These are phyloP conservation scores for Macrotus californicus DNA, from an alignment of 2,113 vertebrate genomes.

Conservation along the genomic window DNA sequence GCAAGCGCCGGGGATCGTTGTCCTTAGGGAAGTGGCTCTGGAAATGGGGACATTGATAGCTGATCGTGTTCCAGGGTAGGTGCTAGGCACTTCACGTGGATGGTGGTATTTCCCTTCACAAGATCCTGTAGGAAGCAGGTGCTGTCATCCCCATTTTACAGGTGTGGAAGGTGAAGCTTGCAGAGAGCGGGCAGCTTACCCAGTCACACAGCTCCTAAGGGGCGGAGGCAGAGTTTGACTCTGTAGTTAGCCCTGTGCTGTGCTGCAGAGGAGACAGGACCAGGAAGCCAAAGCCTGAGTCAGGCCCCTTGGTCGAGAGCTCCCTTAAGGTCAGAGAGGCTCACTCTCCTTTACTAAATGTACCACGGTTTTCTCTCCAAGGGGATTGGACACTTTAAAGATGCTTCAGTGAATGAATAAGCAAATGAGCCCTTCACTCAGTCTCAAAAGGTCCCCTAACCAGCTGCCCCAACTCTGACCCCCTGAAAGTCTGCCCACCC, in stretches of 20 bases:
- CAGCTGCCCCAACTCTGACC: background rate
- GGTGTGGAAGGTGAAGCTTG: background rate
- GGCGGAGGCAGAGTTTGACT: background rate
- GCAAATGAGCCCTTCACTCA: background rate
- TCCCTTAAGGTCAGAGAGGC: rapidly evolving
- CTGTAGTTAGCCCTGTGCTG: background rate
- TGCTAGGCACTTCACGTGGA: background rate
- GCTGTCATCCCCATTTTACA: background rate
- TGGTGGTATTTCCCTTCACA: background rate
- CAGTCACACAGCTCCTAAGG: background rate
- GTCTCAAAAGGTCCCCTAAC: background rate
- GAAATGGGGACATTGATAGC: rapidly evolving
- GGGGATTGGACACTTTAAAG: background rate
- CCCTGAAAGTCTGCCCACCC: background rate
- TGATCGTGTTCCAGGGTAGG: too few species aligned
- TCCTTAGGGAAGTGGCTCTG: background rate
- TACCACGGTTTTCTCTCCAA: rapidly evolving
- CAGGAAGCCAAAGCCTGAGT: background rate
- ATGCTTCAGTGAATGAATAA: background rate
- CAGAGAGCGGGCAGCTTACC: rapidly evolving
- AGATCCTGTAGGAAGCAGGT: rapidly evolving
- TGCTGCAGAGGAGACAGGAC: background rate
- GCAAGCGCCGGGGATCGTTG: background rate
- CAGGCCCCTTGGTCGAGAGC: background rate
- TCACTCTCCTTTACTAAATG: background rate